Percentiles rank a stretch among this genome's conserved stretches.
Conservation (phyloP, 2,113 vertebrate species). For the Rhombomys opimus region DNA sequence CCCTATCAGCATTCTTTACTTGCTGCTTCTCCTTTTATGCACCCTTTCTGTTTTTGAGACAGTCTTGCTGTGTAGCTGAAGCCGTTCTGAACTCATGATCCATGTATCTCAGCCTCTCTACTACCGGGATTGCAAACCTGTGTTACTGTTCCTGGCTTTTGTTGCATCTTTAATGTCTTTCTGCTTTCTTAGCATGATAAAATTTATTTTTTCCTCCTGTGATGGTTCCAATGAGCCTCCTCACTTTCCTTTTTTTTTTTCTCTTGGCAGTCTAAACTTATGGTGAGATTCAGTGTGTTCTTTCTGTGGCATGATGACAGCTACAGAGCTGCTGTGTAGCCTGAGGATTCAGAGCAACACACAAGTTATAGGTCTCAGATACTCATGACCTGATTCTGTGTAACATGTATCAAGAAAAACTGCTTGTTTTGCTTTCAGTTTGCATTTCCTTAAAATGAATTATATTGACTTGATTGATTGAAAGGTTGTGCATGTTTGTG, state of each 20-base stretch:
- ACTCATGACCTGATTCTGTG: background rate
- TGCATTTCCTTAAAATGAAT: background rate
- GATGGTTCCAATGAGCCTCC: slow-evolving; percentile 92
- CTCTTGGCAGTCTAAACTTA: background rate
- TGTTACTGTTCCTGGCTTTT: background rate
- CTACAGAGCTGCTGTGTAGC: background rate
- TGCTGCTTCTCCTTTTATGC: slow-evolving; percentile 82
- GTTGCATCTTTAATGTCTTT: slow-evolving; percentile 92
- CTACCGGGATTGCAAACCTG: background rate
- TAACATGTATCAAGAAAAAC: background rate
- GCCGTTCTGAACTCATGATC: background rate
- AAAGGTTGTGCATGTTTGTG: background rate
- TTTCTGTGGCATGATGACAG: background rate
- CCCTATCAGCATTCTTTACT: slow-evolving; percentile 78
- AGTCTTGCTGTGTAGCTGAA: background rate
- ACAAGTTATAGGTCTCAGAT: background rate
- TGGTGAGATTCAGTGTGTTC: background rate
- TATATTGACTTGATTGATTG: background rate
- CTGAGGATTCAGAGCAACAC: background rate
- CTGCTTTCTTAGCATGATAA: slow-evolving; percentile 97
- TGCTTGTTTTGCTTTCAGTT: background rate
- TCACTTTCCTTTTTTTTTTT: slow-evolving; percentile 90
- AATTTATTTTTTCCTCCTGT: slow-evolving; percentile 92
- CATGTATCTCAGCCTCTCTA: background rate
- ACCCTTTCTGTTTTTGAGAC: background rate